phyloP scores from a whole-genome alignment of 2,797 vertebrate genomes.

The Pachyuromys duprasi region DNA sequence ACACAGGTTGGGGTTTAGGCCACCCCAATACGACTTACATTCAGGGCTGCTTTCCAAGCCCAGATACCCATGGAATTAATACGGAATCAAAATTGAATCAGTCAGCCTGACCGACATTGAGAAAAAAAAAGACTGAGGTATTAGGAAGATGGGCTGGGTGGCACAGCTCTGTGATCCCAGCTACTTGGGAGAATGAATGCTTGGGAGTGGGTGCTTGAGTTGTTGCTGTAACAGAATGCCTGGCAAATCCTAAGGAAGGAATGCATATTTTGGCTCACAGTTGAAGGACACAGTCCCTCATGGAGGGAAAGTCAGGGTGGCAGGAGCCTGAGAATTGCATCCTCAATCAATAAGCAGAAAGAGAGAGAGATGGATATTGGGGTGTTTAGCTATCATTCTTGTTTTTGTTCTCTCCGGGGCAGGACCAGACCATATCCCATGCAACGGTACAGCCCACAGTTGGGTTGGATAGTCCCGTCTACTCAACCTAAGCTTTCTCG shows the following conservation, averaged over 20 bases:
- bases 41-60: background rate
- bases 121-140: background rate
- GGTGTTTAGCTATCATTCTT: background rate
- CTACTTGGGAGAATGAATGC: background rate
- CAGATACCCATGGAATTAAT: background rate
- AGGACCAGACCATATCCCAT: background rate
- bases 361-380: background rate
- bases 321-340: background rate
- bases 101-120: background rate
- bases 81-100: background rate
- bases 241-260: background rate
- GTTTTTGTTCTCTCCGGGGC: background rate
- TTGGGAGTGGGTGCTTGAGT: background rate
- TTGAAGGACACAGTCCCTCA: background rate
- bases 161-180: background rate
- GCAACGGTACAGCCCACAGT: background rate
- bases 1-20: background rate
- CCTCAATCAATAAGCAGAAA: background rate
- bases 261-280: background rate
- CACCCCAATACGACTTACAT: background rate
- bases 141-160: background rate
- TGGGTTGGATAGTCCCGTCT: background rate
- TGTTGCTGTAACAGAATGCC: background rate
- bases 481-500: background rate
- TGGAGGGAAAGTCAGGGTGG: too few relatives aligned